Evolutionary conservation across 2,888 invertebrate species (phyloP).

Genomic region (Frankliniella fusca): DNA sequence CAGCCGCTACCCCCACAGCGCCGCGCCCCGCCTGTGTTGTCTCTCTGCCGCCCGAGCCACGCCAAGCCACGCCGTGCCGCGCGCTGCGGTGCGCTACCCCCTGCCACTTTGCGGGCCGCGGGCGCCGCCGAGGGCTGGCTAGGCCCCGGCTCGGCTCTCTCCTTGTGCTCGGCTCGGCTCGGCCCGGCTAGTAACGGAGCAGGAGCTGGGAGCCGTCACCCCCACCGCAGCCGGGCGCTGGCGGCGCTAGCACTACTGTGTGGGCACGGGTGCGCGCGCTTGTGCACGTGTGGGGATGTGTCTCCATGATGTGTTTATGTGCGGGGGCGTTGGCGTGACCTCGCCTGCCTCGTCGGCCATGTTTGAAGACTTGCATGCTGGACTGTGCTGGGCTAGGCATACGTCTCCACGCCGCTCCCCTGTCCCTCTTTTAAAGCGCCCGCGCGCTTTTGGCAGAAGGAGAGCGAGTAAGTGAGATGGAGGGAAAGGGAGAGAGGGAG

Average conservation of each 20-base stretch:
- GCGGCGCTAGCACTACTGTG: neutral
- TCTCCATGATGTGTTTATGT: neutral
- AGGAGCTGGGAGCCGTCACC: no score
- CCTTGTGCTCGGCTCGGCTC: no score
- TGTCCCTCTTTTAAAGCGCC: conserved; percentile 4
- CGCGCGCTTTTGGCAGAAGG: neutral
- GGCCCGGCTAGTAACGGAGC: no score
- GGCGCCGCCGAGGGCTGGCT: no score
- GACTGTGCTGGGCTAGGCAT: neutral
- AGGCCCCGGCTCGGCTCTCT: no score
- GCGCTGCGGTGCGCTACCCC: no score
- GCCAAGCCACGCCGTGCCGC: no score
- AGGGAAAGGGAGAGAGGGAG: neutral
- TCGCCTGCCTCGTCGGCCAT: no score
- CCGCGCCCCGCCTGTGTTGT: neutral
- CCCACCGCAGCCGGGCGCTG: no score
- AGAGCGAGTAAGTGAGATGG: neutral
- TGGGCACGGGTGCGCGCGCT: neutral
- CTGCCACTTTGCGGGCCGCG: no score
- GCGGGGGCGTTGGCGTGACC: neutral
- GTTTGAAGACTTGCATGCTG: neutral
- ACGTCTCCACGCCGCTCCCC: neutral
- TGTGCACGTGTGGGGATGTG: neutral
- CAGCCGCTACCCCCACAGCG: neutral
- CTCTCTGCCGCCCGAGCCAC: no score